phyloP scores from a whole-genome alignment of 2,113 vertebrate genomes.

The Psettodes erumei region DNA sequence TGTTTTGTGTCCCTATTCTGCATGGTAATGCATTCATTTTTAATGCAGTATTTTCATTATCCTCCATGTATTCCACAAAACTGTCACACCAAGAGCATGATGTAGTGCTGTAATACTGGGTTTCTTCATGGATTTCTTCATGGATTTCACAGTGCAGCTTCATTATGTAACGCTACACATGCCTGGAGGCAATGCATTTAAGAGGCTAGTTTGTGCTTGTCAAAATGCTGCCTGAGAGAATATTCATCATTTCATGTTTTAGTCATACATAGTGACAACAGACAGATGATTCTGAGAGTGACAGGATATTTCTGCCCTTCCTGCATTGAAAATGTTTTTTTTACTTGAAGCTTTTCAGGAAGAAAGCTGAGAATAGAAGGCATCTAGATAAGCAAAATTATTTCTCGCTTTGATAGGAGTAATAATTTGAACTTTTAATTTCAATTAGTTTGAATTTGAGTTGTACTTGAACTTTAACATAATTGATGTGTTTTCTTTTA shows the following conservation, averaged over 20 bases:
- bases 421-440: too few species aligned
- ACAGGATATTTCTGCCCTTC: conserved; percentile 37
- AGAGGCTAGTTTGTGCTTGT: conserved; percentile 65
- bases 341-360: conserved; percentile 2
- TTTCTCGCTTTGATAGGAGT: background rate
- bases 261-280: conserved; percentile 59
- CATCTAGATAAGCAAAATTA: background rate
- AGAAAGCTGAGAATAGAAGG: background rate
- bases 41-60: conserved; percentile 38
- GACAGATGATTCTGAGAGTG: conserved; percentile 56
- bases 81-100: conserved; percentile 32
- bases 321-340: conserved; percentile 17
- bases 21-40: conserved; percentile 14
- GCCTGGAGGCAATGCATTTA: conserved; percentile 58
- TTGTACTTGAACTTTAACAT: background rate
- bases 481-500: background rate
- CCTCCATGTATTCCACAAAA: conserved; percentile 33
- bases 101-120: conserved; percentile 32
- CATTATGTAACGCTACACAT: conserved; percentile 64
- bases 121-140: conserved; percentile 42
- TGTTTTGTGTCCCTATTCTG: conserved; percentile 7
- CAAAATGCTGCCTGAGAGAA: conserved; percentile 53
- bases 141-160: conserved; percentile 46
- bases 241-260: conserved; percentile 63
- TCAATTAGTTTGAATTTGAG: too few species aligned